Evolutionary conservation across 2,888 invertebrate genomes (phyloP).

Genomic region (Herminia tarsipennalis): DNA sequence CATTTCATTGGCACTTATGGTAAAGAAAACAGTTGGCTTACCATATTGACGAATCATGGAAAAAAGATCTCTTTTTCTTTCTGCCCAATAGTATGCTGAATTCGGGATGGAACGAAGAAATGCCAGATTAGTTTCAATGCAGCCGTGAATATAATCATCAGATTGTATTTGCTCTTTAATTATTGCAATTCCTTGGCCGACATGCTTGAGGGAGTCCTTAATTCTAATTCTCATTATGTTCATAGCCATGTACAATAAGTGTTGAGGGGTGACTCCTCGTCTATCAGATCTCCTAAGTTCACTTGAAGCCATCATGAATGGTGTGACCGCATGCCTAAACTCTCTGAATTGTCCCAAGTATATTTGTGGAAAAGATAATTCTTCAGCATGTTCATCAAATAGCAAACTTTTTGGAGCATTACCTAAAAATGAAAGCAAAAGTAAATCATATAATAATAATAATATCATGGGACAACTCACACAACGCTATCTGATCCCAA

Average conservation of each 20-base stretch:
- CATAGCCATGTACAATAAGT: constrained; percentile 40
- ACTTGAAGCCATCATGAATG: constrained; percentile 41
- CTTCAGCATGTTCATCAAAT: constrained; percentile 55
- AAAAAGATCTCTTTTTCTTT: constrained; percentile 59
- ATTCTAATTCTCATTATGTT: constrained; percentile 35
- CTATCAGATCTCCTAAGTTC: constrained; percentile 50
- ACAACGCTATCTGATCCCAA: too few species aligned
- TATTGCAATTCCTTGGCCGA: constrained; percentile 44
- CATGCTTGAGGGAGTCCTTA: constrained; percentile 31
- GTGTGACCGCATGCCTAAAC: constrained; percentile 41
- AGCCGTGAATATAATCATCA: constrained; percentile 49
- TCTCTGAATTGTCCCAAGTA: constrained; percentile 47
- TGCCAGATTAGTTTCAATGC: constrained; percentile 54
- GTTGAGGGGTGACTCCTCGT: constrained; percentile 49
- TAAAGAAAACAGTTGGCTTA: constrained; percentile 60
- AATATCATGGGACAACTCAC: too few species aligned
- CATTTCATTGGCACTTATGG: constrained; percentile 63
- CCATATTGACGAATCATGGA: constrained; percentile 65
- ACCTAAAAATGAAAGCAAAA: constrained; percentile 36
- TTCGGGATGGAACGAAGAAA: constrained; percentile 59
- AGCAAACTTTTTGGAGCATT: not conserved
- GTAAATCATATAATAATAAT: constrained; percentile 5
- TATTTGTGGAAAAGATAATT: constrained; percentile 59
- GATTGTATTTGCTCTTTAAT: constrained; percentile 50
- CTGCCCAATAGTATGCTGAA: constrained; percentile 58